Evolutionary conservation across 2,888 invertebrate genomes (phyloP), one percentile per base, ranked within the genome.

Genomic region (Tachystola acroxantha): DNA sequence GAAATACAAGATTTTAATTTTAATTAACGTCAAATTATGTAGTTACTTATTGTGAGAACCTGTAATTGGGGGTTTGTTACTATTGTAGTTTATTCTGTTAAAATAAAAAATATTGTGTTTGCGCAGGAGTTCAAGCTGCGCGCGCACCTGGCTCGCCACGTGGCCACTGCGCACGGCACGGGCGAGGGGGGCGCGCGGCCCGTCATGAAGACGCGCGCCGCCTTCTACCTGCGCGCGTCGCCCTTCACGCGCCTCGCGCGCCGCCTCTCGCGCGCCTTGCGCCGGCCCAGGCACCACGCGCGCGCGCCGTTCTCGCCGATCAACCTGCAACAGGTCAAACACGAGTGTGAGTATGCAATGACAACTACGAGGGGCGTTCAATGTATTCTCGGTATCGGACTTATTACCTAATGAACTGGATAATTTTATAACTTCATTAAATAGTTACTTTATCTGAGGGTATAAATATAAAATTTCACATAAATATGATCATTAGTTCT

Each of bases 131-230:
- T 98, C 86, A 96, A 97, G 77, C 82, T 97, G 60, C 98, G 97
- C 87, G 94, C 96, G 42, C 97, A 98, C 80, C 89, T 98, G 57
- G 95, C 95, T 45, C 92, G 97, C 43, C 98, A 98, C 88, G 94
- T 97, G 81, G 96, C 96, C 38, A 95, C 95, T 53, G 95, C 96
- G 39, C 98, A 98, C 84, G 95, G 95, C 40, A 84, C 56, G 87
- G 95, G 61, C 64, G 84, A 74, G 64, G 84, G 84, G 69, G 84
- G 84, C 69, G 82, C 97, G 41, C 90, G 97, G 38, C 97, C 98
- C 35, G 96, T 98, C 30, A 96, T 97, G 96, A 98, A 98, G 88
- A 98, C 98, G 36, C 91, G 98, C 64, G 96, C 97, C 52, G 97
- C 98, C 42, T 98, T 98, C 88, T 97, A 96, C 88, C 89, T 98